Percentiles rank a stretch among this genome's conserved stretches.
Conservation (phyloP, 2,797 vertebrate species). For the Myripristis jacobus region DNA sequence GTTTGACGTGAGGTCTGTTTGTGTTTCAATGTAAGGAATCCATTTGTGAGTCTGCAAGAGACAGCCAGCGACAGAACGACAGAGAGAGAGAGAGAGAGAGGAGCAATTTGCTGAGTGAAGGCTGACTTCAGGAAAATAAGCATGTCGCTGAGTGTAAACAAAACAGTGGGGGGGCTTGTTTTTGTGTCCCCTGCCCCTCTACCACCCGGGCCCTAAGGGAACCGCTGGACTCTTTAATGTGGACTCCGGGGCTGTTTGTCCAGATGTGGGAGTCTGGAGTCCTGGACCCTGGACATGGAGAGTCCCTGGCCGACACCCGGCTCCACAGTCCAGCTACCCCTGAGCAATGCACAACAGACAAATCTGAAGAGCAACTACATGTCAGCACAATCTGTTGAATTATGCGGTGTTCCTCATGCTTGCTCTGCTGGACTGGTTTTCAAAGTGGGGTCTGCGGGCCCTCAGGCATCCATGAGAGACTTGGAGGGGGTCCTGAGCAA, state of each 20-base stretch:
- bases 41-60: not conserved
- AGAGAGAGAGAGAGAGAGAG: slow-evolving; percentile 21
- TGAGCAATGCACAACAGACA: slow-evolving; percentile 6
- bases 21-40: slow-evolving; percentile 16
- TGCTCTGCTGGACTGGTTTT: not conserved
- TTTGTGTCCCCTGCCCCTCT: slow-evolving; percentile 84
- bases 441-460: too few species aligned
- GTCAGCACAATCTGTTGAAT: slow-evolving; percentile 16
- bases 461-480: too few species aligned
- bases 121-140: slow-evolving; percentile 86
- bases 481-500: too few species aligned
- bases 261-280: slow-evolving; percentile 85
- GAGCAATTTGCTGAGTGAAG: slow-evolving; percentile 62
- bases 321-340: slow-evolving; percentile 30
- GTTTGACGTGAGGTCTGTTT: slow-evolving; percentile 7
- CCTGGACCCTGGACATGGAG: slow-evolving; percentile 45
- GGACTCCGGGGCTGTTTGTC: slow-evolving; percentile 86
- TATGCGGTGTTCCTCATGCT: slow-evolving; percentile 20
- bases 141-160: slow-evolving; percentile 85
- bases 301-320: slow-evolving; percentile 44
- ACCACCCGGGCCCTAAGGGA: slow-evolving; percentile 77
- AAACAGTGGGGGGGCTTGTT: slow-evolving; percentile 78
- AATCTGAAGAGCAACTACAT: not conserved
- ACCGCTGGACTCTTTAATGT: slow-evolving; percentile 88
- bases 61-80: too few species aligned